phyloP scores from a whole-genome alignment of 2,797 vertebrate species.

The Acropternis orthonyx region DNA sequence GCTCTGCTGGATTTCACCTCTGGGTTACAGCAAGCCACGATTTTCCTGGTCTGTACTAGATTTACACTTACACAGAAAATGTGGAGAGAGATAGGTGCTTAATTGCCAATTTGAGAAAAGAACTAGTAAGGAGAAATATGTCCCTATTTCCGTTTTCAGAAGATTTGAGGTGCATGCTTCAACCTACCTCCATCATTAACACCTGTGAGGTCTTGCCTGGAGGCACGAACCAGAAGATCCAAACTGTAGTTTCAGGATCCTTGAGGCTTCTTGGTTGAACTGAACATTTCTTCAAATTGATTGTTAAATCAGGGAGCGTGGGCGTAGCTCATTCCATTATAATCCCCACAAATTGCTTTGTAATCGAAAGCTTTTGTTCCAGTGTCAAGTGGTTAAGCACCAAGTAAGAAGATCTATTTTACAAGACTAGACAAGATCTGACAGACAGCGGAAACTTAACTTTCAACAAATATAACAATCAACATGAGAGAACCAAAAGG shows the following conservation, averaged over 20 bases:
- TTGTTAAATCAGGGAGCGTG: slow-evolving; percentile 65
- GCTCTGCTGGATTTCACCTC: neutral
- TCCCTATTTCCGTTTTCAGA: neutral
- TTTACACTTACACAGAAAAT: neutral
- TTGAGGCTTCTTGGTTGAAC: slow-evolving; percentile 15
- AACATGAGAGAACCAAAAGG: slow-evolving; percentile 67
- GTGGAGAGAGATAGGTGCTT: neutral
- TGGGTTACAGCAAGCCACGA: neutral
- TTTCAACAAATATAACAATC: slow-evolving; percentile 83
- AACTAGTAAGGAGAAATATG: neutral
- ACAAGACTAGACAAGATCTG: slow-evolving; percentile 74
- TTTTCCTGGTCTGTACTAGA: neutral
- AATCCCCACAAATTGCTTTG: slow-evolving; percentile 77
- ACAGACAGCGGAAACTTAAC: slow-evolving; percentile 69
- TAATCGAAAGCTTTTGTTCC: slow-evolving; percentile 77
- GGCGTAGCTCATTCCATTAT: slow-evolving; percentile 68
- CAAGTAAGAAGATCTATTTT: slow-evolving; percentile 73
- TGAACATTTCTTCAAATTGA: slow-evolving; percentile 61
- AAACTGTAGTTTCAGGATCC: neutral
- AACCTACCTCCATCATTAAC: neutral
- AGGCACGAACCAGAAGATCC: neutral
- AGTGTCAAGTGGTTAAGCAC: slow-evolving; percentile 75
- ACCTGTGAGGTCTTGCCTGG: neutral
- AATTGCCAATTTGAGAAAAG: neutral
- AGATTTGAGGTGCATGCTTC: neutral